Conservation (phyloP, 2,797 vertebrate species). For the Pangasius mekongensis region DNA sequence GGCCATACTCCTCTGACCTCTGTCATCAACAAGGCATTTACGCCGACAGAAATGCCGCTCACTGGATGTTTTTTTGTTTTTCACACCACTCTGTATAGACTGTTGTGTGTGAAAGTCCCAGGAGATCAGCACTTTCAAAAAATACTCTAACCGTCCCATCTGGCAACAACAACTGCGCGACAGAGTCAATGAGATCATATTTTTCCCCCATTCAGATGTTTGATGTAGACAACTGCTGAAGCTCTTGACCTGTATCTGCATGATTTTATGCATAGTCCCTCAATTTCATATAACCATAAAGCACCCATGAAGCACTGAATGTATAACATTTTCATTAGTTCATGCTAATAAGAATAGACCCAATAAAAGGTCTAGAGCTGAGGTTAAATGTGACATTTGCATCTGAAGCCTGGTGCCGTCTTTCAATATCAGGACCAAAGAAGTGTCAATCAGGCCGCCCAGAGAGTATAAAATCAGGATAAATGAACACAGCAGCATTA, state of each 20-base stretch:
- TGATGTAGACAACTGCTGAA: not conserved
- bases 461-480: constrained; percentile 1
- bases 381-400: constrained; percentile 13
- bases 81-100: not conserved
- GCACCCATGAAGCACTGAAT: not conserved
- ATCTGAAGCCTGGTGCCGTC: not conserved
- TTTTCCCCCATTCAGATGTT: not conserved
- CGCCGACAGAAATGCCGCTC: not conserved
- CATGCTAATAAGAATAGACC: constrained; percentile 7
- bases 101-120: not conserved
- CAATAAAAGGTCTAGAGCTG: not conserved
- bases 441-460: constrained; percentile 8
- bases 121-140: not conserved
- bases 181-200: not conserved
- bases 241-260: not conserved
- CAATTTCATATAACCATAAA: not conserved
- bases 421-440: constrained; percentile 1
- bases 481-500: constrained; percentile 10
- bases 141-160: not conserved
- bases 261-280: not conserved
- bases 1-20: not conserved
- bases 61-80: not conserved
- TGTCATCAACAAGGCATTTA: not conserved
- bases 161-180: not conserved
- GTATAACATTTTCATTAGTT: not conserved